phyloP scores from a whole-genome alignment of 2,113 vertebrate species.

The Okapia johnstoni region DNA sequence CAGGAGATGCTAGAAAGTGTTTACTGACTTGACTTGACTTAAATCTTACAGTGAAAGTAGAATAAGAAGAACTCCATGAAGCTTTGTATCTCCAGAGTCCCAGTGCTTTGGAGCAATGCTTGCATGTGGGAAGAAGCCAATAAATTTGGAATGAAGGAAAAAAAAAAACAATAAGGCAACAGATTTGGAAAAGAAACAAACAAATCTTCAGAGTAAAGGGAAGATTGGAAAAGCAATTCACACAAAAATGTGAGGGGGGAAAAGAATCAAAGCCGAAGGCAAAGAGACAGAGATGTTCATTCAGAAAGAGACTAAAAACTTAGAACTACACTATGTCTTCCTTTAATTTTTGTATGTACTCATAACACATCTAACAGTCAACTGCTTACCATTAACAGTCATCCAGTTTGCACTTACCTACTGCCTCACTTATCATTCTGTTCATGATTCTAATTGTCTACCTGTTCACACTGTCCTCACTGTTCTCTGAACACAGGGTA shows the following conservation, averaged over 20 bases:
- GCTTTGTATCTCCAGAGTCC: neutral
- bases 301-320: neutral
- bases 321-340: neutral
- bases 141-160: neutral
- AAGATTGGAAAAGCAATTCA: neutral
- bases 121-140: neutral
- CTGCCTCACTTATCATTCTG: neutral
- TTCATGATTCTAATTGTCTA: neutral
- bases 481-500: neutral
- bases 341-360: neutral
- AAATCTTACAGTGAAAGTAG: neutral
- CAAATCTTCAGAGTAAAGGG: neutral
- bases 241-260: neutral
- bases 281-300: neutral
- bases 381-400: neutral
- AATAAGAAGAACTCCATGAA: neutral
- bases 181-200: neutral
- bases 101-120: neutral
- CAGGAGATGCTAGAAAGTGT: neutral
- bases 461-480: neutral
- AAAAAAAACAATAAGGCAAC: neutral
- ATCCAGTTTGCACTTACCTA: neutral
- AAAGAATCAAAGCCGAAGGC: neutral
- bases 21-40: neutral
- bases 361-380: neutral